Conservation (phyloP, 1,140 invertebrate genomes). For the Meloidogyne chitwoodi region DNA sequence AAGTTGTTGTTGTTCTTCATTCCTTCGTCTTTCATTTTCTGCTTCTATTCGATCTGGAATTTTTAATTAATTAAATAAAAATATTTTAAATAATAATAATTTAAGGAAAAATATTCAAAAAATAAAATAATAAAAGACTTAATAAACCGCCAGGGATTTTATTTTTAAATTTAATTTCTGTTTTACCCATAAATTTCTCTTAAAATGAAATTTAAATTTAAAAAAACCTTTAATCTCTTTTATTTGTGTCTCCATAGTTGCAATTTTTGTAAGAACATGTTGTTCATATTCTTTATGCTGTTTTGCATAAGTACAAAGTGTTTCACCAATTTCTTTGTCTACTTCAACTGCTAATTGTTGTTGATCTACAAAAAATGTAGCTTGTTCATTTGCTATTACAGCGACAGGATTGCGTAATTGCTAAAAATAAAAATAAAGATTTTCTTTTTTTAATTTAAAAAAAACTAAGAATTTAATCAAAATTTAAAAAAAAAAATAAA, state of each 20-base stretch:
- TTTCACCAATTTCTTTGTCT: slow-evolving; percentile 33
- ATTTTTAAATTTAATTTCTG: too few relatives aligned
- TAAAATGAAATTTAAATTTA: too few relatives aligned
- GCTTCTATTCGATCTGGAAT: slow-evolving; percentile 6
- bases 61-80: too few relatives aligned
- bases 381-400: slow-evolving; percentile 31
- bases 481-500: too few relatives aligned
- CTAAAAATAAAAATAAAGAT: slow-evolving; percentile 18
- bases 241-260: slow-evolving; percentile 33
- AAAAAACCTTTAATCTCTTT: slow-evolving; percentile 9
- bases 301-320: slow-evolving; percentile 22
- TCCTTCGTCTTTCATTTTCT: slow-evolving; percentile 15
- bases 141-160: too few relatives aligned
- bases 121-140: too few relatives aligned
- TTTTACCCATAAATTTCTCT: too few relatives aligned
- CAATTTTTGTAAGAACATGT: slow-evolving; percentile 33
- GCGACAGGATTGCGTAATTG: slow-evolving; percentile 41
- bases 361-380: slow-evolving; percentile 32
- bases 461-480: too few relatives aligned
- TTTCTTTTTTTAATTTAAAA: neutral
- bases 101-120: too few relatives aligned
- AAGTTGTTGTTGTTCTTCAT: slow-evolving; percentile 17
- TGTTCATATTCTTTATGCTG: slow-evolving; percentile 40
- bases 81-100: neutral
- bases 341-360: slow-evolving; percentile 34